These are phyloP conservation scores for Xiphorhynchus elegans DNA, from an alignment of 2,113 vertebrate species.

Conservation along the genomic window DNA sequence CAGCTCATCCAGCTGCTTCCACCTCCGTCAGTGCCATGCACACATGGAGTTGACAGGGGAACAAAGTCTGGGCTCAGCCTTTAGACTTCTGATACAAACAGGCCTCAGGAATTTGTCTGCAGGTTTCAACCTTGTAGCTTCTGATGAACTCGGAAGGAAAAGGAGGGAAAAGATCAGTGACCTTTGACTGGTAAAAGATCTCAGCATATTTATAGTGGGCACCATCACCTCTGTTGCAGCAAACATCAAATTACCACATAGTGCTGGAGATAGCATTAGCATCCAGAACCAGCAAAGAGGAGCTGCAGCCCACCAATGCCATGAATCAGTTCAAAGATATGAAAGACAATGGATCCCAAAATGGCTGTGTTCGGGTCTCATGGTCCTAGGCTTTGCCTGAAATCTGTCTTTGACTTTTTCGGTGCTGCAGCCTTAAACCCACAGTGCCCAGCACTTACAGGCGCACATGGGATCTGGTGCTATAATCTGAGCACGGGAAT, in stretches of 20 bases:
- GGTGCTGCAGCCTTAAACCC: not conserved
- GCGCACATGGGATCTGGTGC: accelerated
- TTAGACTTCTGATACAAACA: not conserved
- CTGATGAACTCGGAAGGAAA: not conserved
- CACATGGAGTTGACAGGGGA: not conserved
- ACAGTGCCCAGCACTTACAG: not conserved
- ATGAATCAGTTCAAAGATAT: not conserved
- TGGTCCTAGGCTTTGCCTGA: not conserved
- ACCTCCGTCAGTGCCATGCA: not conserved
- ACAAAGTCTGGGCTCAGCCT: not conserved
- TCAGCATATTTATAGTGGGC: not conserved
- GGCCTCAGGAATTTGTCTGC: not conserved
- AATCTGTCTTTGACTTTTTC: not conserved
- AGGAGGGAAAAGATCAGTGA: not conserved
- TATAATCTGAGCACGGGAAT: accelerated
- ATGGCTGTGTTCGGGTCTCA: not conserved
- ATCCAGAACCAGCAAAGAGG: not conserved
- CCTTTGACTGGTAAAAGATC: not conserved
- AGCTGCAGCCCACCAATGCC: not conserved
- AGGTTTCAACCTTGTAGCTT: conserved; percentile 16
- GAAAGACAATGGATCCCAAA: not conserved
- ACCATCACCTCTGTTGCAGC: not conserved
- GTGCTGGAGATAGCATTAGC: not conserved
- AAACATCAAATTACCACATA: not conserved
- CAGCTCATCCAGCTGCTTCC: not conserved